Evolutionary conservation across 2,113 vertebrate genomes (phyloP).

Genomic region (Psilopogon haemacephalus): DNA sequence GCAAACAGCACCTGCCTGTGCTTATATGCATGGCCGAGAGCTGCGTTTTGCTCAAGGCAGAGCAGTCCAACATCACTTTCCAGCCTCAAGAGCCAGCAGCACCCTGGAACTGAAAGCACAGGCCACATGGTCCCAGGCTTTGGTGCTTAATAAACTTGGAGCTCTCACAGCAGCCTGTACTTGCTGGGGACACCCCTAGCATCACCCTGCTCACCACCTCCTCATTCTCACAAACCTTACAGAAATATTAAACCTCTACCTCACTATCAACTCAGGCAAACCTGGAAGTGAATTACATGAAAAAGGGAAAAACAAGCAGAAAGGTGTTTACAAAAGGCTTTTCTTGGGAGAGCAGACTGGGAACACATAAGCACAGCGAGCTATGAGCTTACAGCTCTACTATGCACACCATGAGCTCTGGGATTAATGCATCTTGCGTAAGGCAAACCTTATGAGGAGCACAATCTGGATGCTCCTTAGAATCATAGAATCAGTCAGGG

Average conservation of each 20-base stretch:
- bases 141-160: too few species aligned
- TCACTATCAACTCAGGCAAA: neutral
- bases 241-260: neutral
- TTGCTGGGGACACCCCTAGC: neutral
- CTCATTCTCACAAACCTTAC: neutral
- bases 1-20: slow-evolving; percentile 8
- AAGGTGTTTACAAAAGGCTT: neutral
- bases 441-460: neutral
- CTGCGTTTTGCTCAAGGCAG: neutral
- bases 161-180: neutral
- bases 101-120: neutral
- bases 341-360: neutral
- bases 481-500: too few species aligned
- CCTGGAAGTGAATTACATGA: neutral
- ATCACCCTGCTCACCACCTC: neutral
- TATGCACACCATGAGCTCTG: neutral
- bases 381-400: neutral
- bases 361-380: neutral
- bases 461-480: neutral
- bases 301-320: neutral
- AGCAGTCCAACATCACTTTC: neutral
- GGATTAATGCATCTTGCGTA: neutral
- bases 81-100: neutral
- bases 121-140: neutral
- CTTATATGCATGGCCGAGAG: neutral